Percentiles rank a stretch among this genome's conserved stretches.
phyloP scores from a whole-genome alignment of 2,797 vertebrate species.

The Pristis pectinata region DNA sequence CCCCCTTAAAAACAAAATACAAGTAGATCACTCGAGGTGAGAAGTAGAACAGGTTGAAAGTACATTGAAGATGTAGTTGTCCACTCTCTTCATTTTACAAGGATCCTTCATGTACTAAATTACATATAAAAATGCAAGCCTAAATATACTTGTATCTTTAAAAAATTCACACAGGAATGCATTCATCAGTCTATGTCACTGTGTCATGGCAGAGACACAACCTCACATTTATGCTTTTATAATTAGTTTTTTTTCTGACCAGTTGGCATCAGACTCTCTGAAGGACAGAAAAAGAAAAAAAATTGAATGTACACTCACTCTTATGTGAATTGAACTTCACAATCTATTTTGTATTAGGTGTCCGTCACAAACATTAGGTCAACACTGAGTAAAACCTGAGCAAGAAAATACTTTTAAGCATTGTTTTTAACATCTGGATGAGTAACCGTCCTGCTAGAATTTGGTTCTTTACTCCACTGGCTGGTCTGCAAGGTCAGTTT shows the following conservation, averaged over 20 bases:
- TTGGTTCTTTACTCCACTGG: neutral
- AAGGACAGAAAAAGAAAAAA: neutral
- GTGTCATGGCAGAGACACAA: neutral
- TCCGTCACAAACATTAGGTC: neutral
- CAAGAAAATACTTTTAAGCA: neutral
- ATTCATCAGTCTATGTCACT: neutral
- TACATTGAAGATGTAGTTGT: neutral
- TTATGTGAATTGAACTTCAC: neutral
- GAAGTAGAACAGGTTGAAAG: neutral
- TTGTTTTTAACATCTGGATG: neutral
- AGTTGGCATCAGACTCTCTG: neutral
- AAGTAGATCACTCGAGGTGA: neutral
- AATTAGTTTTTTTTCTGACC: neutral
- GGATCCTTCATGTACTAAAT: neutral
- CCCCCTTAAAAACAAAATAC: neutral
- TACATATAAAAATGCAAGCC: neutral
- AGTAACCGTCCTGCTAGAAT: neutral
- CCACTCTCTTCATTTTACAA: constrained; percentile 3
- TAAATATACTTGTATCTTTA: neutral
- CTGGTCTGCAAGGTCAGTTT: neutral
- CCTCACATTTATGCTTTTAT: neutral
- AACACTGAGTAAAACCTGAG: neutral
- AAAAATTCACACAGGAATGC: constrained; percentile 25
- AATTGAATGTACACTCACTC: neutral
- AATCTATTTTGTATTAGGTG: neutral